These are phyloP conservation scores for Drosophila bipectinata DNA, from an alignment of 1,140 invertebrate genomes.

Conservation along the genomic window DNA sequence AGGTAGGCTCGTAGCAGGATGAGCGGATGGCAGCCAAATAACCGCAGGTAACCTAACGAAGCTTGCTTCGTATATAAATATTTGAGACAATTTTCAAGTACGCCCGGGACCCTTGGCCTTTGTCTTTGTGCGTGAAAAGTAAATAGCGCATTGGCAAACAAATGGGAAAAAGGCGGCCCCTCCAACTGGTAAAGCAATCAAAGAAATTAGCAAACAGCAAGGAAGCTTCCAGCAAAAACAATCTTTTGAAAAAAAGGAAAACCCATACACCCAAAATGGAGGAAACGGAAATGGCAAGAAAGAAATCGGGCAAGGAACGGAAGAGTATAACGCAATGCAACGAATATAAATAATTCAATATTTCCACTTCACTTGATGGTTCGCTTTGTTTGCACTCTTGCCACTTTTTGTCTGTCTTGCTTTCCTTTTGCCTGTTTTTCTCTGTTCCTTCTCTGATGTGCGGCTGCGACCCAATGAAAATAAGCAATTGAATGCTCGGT, in stretches of 20 bases:
- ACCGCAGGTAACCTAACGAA: conserved; percentile 69
- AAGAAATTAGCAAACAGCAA: conserved; percentile 79
- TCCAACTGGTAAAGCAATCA: conserved; percentile 74
- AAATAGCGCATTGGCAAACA: conserved; percentile 75
- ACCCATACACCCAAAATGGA: conserved; percentile 27
- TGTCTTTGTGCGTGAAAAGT: conserved; percentile 72
- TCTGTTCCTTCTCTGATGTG: not conserved
- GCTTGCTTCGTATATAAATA: conserved; percentile 66
- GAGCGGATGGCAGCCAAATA: conserved; percentile 53
- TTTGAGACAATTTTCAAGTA: conserved; percentile 78
- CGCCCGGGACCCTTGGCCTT: conserved; percentile 66
- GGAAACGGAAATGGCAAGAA: conserved; percentile 52
- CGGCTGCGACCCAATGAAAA: conserved; percentile 63
- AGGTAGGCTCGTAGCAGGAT: not conserved
- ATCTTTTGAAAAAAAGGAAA: not conserved
- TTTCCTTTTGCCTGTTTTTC: not conserved
- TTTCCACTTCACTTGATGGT: conserved; percentile 75
- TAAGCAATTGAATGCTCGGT: conserved; percentile 83
- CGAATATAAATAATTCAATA: conserved; percentile 82
- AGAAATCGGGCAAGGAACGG: conserved; percentile 35
- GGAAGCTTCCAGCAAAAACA: conserved; percentile 58
- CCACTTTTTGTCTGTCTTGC: conserved; percentile 26
- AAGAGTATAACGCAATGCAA: conserved; percentile 78
- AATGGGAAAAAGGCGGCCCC: conserved; percentile 25
- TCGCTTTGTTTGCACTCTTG: conserved; percentile 56